A percentile compares a stretch with the other conserved stretches of the same genome.
Conservation (phyloP, 2,797 vertebrate species). For the Macrochelys suwanniensis region DNA sequence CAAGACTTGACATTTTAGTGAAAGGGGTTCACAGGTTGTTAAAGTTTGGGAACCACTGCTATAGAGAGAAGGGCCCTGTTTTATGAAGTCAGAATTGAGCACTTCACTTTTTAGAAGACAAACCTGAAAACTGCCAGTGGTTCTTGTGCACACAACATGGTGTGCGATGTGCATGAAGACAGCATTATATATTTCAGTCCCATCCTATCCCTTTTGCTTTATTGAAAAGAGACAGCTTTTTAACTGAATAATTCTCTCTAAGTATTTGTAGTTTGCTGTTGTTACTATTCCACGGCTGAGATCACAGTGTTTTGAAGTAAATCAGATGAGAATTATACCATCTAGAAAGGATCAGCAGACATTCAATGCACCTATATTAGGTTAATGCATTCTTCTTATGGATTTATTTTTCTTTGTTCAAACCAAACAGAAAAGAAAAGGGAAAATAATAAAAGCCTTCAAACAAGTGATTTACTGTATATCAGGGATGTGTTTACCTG, state of each 20-base stretch:
- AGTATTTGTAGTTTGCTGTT: constrained; percentile 68
- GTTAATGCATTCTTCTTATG: constrained; percentile 78
- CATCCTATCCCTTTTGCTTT: constrained; percentile 14
- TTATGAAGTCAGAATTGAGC: background rate
- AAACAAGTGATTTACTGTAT: constrained; percentile 76
- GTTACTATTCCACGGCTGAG: constrained; percentile 68
- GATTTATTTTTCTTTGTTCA: constrained; percentile 70
- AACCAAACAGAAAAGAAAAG: constrained; percentile 48
- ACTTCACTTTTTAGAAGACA: background rate
- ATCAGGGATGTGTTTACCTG: constrained; percentile 75
- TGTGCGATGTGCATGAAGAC: background rate
- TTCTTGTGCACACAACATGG: background rate
- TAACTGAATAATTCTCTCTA: constrained; percentile 48
- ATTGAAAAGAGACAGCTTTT: constrained; percentile 45
- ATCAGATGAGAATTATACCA: constrained; percentile 63
- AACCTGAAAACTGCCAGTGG: constrained; percentile 13
- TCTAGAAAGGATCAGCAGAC: constrained; percentile 62
- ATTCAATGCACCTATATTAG: constrained; percentile 72
- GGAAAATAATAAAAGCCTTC: constrained; percentile 74
- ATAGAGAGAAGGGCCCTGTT: background rate
- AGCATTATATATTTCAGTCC: background rate
- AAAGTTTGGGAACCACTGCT: too few relatives aligned
- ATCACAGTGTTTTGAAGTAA: constrained; percentile 75
- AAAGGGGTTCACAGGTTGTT: too few relatives aligned
- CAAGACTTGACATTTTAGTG: too few relatives aligned